Percentiles rank a stretch among this genome's conserved stretches.
These are phyloP conservation scores for Pelagia noctiluca DNA, from an alignment of 30 jellyfish, hydroid and myxozoan genomes.

Conservation along the genomic window DNA sequence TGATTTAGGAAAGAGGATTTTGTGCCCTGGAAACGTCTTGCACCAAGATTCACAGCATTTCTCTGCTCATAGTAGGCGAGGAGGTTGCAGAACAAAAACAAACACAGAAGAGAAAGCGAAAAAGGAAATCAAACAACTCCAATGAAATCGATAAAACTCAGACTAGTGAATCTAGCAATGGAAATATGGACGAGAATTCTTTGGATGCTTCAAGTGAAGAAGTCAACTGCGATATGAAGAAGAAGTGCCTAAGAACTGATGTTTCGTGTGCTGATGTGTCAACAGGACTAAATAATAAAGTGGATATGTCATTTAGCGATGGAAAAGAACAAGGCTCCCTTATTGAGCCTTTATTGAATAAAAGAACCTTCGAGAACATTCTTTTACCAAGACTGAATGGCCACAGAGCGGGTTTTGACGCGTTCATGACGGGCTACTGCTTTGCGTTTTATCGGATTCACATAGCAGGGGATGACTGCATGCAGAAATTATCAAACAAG, in stretches of 20 bases:
- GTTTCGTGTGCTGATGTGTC: too few species aligned
- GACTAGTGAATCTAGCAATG: not conserved
- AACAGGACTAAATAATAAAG: too few species aligned
- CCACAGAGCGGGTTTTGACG: conserved; percentile 73
- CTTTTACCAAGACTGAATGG: conserved; percentile 45
- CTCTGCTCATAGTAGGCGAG: conserved; percentile 41
- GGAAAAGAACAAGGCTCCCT: not conserved
- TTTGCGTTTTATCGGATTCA: conserved; percentile 42
- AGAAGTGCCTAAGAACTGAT: too few species aligned
- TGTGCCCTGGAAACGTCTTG: conserved; percentile 28
- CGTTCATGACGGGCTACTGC: conserved; percentile 75
- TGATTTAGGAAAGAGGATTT: conserved; percentile 49
- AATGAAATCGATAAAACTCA: not conserved
- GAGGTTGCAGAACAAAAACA: conserved; percentile 6
- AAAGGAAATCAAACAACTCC: conserved; percentile 1
- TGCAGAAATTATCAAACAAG: conserved; percentile 24
- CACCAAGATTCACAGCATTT: conserved; percentile 63
- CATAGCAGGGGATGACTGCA: not conserved
- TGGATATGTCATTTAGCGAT: not conserved
- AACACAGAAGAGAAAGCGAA: conserved; percentile 22
- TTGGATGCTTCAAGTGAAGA: too few species aligned
- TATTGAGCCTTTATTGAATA: too few species aligned
- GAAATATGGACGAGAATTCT: not conserved
- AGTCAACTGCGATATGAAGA: too few species aligned
- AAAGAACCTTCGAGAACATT: not conserved